Evolutionary conservation across 2,113 vertebrate species (phyloP), one percentile per base, ranked within the genome.

Genomic region (Carassius carassius): DNA sequence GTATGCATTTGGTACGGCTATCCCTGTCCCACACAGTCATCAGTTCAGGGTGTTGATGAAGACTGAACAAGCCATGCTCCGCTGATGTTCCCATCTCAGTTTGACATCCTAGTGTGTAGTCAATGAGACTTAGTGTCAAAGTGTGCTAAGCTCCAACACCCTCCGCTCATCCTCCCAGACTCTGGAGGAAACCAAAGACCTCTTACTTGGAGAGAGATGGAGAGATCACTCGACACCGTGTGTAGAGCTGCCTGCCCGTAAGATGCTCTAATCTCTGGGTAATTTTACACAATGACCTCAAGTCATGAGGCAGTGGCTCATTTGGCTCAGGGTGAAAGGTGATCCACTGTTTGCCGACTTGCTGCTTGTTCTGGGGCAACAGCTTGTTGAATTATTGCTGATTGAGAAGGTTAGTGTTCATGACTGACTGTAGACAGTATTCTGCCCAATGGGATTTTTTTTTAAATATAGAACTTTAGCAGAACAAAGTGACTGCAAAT

Each of bases 211-310:
- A 69, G 51, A 65, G 56, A 44, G 56, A 54, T 49, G 41, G 62
- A 49, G 60, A 77, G 63, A 81, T 84, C 35, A 84, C 86, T 73
- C 56, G 16, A 80, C 69, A 58, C 63, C 25, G 7, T 69, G 60
- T 83, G 82, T 32, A 60, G 21, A 76, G 74, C 79, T 67, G 47
- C 49, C 74, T 49, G 60, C 58, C 65, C 83, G 74, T 87, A 51
- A 86, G 44, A 83, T 83, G 78, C 67, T 56, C 58, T 86, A 69
- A 85, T 89, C 83, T 85, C 83, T 10, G 72, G 51, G 73, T 78
- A 69, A 51, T 75, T 77, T 84, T 86, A 81, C 54, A 78, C 62
- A 78, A 47, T 69, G 76, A 44, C 81, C 70, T 32, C 70, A 51
- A 81, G 60, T 54, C 72, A 60, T 58, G 19, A 76, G 49, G 76